Evolutionary conservation across 2,797 vertebrate genomes (phyloP), one percentile per base, ranked within the genome.

Genomic region (Sylvilagus floridanus): DNA sequence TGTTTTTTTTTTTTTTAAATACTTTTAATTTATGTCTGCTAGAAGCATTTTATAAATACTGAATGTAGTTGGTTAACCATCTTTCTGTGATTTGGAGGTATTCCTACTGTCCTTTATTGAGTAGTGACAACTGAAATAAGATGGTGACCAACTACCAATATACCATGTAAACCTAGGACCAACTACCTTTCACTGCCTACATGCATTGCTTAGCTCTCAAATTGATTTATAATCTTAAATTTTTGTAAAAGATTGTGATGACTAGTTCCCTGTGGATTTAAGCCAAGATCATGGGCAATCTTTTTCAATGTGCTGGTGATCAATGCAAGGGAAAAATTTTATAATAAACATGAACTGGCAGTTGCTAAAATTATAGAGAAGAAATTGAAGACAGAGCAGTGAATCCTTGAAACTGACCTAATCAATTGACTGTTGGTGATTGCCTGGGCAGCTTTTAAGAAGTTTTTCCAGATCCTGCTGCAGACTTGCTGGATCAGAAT

Each of bases 31-130:
- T 95, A 88, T 86, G 37, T 89, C 63, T 91, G 14, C 37, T 71
- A 66, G 90, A 96, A 88, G 68, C 66, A 75, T 90, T 92, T 95
- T 90, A 77, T 92, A 84, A 90, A 69, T 69, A 54, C 7, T 22
- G 83, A 90, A 77, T 77, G 77, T 77, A 94, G 60, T 85, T 57
- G 42, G 71, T 84, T 95, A 89, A 65, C n/a, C 1, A 30, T 35
- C 52, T 82, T 84, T 93, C 63, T 83, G 35, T 78, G 84, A 57
- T 72, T 73, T 73, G 77, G 60, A 72, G 47, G 93, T 88, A 37
- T 88, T 84, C 85, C 19, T 96, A 26, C 28, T 71, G 16, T 81
- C 62, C 32, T 94, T 88, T 75, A 35, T 78, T 75, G 69, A 24
- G 77, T 88, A 73, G 37, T 81, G 35, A 78, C 14, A 57, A 13